Evolutionary conservation across 2,888 invertebrate genomes (phyloP).

Genomic region (Falcaria lacertinaria): DNA sequence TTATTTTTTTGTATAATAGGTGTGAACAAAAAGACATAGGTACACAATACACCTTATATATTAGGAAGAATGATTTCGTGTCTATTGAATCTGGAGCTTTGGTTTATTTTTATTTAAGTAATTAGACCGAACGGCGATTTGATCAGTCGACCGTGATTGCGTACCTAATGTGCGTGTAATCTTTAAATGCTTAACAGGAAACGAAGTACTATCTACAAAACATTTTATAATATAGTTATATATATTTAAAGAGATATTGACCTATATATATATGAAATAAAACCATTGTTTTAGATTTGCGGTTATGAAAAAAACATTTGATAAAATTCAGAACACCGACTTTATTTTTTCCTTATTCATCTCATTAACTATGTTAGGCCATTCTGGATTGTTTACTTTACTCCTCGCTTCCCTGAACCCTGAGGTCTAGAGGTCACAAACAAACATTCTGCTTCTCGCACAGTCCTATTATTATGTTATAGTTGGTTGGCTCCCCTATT

Average conservation of each 20-base stretch:
- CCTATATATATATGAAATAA: no score
- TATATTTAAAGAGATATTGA: no score
- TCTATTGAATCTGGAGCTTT: no score
- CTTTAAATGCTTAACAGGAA: neutral
- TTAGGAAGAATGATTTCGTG: no score
- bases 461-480: neutral
- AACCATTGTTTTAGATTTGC: neutral
- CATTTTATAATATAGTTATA: no score
- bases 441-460: neutral
- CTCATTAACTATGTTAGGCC: neutral
- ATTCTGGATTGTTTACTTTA: neutral
- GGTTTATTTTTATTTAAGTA: neutral
- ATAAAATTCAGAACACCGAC: neutral
- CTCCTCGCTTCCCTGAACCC: neutral
- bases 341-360: neutral
- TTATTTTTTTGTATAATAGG: no score
- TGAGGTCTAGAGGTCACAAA: neutral
- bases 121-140: neutral
- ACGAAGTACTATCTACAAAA: no score
- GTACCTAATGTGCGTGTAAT: neutral
- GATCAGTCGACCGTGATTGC: neutral
- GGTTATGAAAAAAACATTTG: neutral
- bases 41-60: no score
- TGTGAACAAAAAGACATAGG: no score
- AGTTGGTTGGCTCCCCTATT: neutral